Evolutionary conservation across 2,888 invertebrate species (phyloP).

Genomic region (Melinaea marsaeus): DNA sequence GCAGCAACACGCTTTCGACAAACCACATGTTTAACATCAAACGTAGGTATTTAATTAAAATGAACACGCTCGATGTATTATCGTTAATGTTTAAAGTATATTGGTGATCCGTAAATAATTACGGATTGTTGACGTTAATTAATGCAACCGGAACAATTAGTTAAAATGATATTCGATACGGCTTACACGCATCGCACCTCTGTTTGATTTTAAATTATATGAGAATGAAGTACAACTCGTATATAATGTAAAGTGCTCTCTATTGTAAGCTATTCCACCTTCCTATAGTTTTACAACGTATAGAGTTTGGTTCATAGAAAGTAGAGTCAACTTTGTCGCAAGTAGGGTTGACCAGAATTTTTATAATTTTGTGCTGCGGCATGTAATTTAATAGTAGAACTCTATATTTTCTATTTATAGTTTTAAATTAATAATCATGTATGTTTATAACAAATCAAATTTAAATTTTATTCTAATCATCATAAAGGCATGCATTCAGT

Average conservation of each 20-base stretch:
- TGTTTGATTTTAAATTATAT: not conserved
- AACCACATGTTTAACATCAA: constrained; percentile 8
- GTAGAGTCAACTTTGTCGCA: no score
- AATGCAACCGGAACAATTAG: constrained; percentile 25
- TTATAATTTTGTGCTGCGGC: no score
- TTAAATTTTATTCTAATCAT: not conserved
- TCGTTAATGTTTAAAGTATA: constrained; percentile 12
- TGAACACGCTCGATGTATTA: constrained; percentile 1
- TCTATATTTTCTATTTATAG: no score
- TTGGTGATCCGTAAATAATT: constrained; percentile 24
- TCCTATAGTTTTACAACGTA: no score
- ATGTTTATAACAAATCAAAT: not conserved
- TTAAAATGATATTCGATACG: constrained; percentile 28
- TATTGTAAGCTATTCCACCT: no score
- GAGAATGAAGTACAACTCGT: no score
- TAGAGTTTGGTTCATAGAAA: no score
- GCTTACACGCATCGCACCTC: constrained; percentile 12
- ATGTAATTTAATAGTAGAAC: no score
- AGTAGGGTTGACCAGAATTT: no score
- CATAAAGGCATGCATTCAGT: constrained; percentile 13
- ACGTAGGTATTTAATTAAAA: constrained; percentile 4
- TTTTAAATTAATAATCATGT: no score
- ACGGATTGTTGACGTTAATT: constrained; percentile 20
- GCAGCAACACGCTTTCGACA: not conserved
- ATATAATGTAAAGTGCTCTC: no score